Evolutionary conservation across 2,888 invertebrate genomes (phyloP), one percentile per base, ranked within the genome.

Genomic region (Resseliella maxima): DNA sequence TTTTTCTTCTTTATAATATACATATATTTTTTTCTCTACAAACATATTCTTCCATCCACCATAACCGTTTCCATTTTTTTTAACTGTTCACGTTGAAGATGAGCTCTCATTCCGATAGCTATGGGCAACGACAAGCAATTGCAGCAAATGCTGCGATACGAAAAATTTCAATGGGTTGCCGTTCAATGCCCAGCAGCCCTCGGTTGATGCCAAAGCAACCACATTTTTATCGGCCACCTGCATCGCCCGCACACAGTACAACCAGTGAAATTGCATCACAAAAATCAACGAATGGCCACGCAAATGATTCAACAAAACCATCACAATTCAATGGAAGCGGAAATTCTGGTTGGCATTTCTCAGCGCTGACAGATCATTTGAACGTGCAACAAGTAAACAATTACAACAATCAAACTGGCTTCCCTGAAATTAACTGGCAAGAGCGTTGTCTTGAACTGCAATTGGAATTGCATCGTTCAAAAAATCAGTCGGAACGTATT

Each of bases 381-480:
- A 90, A 91, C 88, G 90, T 90, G 2, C 90, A 90, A 88, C 90
- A 90, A 89, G 88, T 90, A 87, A 89, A 91, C 90, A 91, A 91
- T 90, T 91, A 91, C 90, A 85, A 45, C 41, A 90, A 89, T 88
- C 91, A 90, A 88, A 72, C 21, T 72, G 89, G 89, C 87, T 89
- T 91, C 86, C 91, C 91, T 41, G 90, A 91, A 89, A 93, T 96
- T 89, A 96, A 96, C 91, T 97, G 97, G 97, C 96, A 97, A 92
- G 96, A 97, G 91, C 93, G 96, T 87, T 97, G 97, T 90, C 91
- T 96, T 89, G 95, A 96, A 90, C 91, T 98, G 88, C 97, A 97
- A 91, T 91, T 96, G 89, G 97, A 97, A 90, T 91, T 97, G 88
- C 96, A 97, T 90, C 93, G 96, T 88, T 97, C 96, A 90, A 94